phyloP scores from a whole-genome alignment of 2,113 vertebrate genomes.

The Nibea coibor region DNA sequence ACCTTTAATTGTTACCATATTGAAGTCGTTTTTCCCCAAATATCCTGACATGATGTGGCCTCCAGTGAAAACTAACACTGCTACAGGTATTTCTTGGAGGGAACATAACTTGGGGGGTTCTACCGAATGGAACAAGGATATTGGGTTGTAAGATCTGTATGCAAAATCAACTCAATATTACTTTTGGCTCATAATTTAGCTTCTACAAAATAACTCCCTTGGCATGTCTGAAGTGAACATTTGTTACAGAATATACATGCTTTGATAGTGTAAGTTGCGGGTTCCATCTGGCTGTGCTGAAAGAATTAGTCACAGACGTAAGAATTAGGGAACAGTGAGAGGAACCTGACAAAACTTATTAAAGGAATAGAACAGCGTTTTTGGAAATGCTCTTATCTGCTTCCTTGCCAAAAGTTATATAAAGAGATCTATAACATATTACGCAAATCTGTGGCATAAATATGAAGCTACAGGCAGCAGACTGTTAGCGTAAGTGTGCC shows the following conservation, averaged over 20 bases:
- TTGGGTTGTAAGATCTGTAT: conserved; percentile 54
- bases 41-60: conserved; percentile 15
- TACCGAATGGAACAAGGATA: conserved; percentile 55
- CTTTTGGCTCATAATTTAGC: conserved; percentile 64
- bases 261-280: conserved; percentile 71
- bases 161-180: conserved; percentile 73
- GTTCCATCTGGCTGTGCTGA: conserved; percentile 70
- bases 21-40: conserved; percentile 25
- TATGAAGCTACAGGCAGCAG: background rate
- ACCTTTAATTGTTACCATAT: conserved; percentile 37
- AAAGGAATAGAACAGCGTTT: conserved; percentile 25
- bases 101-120: conserved; percentile 1
- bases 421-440: background rate
- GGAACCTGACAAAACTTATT: conserved; percentile 29
- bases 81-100: conserved; percentile 35
- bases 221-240: conserved; percentile 74
- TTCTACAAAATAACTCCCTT: conserved; percentile 63
- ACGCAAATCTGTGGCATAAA: background rate
- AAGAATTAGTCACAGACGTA: conserved; percentile 56
- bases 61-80: conserved; percentile 15
- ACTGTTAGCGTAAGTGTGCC: too few relatives aligned
- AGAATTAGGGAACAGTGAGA: conserved; percentile 35
- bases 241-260: conserved; percentile 71
- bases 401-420: background rate
- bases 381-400: background rate